phyloP scores from a whole-genome alignment of 1,140 invertebrate species.

The Solenopsis fugax region DNA sequence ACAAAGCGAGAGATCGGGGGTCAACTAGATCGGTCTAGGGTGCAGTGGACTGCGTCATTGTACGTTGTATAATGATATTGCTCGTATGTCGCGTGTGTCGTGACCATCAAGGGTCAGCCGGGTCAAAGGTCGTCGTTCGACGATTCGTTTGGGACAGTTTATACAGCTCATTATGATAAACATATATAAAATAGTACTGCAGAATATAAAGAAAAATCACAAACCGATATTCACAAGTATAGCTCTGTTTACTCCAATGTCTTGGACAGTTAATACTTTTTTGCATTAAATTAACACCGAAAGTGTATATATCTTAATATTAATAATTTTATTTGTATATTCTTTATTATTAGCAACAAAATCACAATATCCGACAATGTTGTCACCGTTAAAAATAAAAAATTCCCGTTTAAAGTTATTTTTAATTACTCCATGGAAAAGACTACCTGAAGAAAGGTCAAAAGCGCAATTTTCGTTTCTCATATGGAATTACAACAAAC shows the following conservation, averaged over 20 bases:
- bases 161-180: conserved; percentile 76
- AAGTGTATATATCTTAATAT: neutral
- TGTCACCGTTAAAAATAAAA: neutral
- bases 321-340: neutral
- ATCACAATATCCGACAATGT: neutral
- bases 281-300: neutral
- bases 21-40: conserved; percentile 74
- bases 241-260: neutral
- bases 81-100: conserved; percentile 76
- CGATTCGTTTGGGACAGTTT: conserved; percentile 66
- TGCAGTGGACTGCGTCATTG: conserved; percentile 77
- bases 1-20: conserved; percentile 63
- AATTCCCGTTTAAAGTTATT: neutral
- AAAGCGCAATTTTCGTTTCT: neutral
- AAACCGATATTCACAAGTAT: neutral
- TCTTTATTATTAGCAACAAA: neutral
- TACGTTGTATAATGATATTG: conserved; percentile 78
- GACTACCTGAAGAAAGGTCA: neutral
- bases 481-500: neutral
- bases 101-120: conserved; percentile 72
- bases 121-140: conserved; percentile 75
- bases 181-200: conserved; percentile 64
- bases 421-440: neutral
- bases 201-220: neutral
- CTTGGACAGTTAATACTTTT: neutral